Percentiles rank a stretch among this genome's conserved stretches.
Evolutionary conservation across 2,888 invertebrate genomes (phyloP).

Genomic region (Magallana nippona): DNA sequence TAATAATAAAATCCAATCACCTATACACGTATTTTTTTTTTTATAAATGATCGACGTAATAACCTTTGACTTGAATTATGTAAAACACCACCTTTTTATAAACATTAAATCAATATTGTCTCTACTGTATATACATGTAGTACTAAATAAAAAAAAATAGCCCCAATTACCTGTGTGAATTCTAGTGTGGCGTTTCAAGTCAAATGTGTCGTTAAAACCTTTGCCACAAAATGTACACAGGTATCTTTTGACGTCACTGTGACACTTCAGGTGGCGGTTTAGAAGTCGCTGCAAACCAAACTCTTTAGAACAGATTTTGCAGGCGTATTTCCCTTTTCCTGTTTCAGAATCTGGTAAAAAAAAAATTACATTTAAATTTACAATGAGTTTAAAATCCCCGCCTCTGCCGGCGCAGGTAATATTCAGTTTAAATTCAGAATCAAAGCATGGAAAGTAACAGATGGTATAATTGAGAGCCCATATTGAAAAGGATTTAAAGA

Average conservation of each 20-base stretch:
- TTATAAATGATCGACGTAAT: no score
- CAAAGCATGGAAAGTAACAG: slow-evolving; percentile 3
- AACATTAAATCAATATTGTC: no score
- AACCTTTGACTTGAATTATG: no score
- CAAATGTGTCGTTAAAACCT: slow-evolving; percentile 99
- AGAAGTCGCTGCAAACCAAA: slow-evolving; percentile 96
- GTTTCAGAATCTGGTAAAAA: slow-evolving; percentile 13
- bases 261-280: slow-evolving; percentile 99
- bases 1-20: no score
- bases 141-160: neutral
- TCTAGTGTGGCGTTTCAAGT: slow-evolving; percentile 98
- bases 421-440: neutral
- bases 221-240: slow-evolving; percentile 99
- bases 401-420: neutral
- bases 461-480: neutral
- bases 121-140: no score
- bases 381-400: no score
- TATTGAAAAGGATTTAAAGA: slow-evolving; percentile 21
- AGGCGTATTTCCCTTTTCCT: slow-evolving; percentile 84
- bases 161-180: slow-evolving; percentile 91
- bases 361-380: neutral
- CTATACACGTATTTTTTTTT: no score
- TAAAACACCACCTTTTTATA: no score
- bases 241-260: slow-evolving; percentile 98
- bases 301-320: slow-evolving; percentile 94